Evolutionary conservation across 2,113 vertebrate species (phyloP).

Genomic region (Alethe diademata): DNA sequence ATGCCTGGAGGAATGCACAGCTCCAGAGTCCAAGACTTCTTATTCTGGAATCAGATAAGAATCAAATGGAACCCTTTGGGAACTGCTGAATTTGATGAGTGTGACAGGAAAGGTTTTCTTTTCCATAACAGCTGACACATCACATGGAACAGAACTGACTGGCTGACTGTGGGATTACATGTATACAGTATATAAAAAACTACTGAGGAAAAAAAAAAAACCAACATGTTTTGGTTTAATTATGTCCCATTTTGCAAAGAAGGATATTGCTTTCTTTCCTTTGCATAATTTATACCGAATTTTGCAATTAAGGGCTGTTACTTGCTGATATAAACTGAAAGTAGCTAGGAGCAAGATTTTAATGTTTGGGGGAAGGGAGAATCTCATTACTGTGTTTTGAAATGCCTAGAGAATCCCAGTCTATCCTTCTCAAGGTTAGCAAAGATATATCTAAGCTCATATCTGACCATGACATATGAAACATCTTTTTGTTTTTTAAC

Average conservation of each 20-base stretch:
- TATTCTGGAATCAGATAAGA: not conserved
- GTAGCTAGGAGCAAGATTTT: not conserved
- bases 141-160: not conserved
- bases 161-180: not conserved
- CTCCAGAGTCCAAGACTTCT: not conserved
- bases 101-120: not conserved
- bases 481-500: not conserved
- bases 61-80: not conserved
- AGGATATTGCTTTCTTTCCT: not conserved
- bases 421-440: not conserved
- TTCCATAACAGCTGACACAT: not conserved
- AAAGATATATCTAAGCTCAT: not conserved
- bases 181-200: not conserved
- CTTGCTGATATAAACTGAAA: not conserved
- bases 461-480: not conserved
- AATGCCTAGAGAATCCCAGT: not conserved
- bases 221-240: not conserved
- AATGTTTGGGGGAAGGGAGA: not conserved
- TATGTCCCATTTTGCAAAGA: not conserved
- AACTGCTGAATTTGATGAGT: rapidly evolving
- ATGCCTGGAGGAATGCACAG: not conserved
- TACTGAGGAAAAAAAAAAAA: not conserved
- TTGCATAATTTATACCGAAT: not conserved
- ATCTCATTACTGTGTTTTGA: not conserved
- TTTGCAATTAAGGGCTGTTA: not conserved